phyloP scores from a whole-genome alignment of 2,113 vertebrate species.

The Hemicordylus capensis region DNA sequence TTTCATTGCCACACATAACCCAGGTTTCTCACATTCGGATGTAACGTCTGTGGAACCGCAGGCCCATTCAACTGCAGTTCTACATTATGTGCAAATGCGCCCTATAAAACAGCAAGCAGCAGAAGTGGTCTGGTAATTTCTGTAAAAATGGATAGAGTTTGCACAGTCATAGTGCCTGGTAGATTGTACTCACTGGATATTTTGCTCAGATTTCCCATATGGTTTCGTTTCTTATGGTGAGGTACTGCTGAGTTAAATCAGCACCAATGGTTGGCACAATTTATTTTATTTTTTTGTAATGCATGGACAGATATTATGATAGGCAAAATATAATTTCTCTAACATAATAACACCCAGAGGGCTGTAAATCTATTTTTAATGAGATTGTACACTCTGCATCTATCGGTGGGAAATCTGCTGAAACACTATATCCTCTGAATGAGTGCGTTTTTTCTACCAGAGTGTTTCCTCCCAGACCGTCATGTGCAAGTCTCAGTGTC shows the following conservation, averaged over 20 bases:
- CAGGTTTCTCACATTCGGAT: too few relatives aligned
- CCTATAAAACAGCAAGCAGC: too few relatives aligned
- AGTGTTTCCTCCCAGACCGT: slow-evolving; percentile 54
- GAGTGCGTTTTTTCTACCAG: slow-evolving; percentile 33
- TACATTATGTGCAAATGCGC: too few relatives aligned
- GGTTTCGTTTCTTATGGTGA: neutral
- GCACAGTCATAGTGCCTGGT: neutral
- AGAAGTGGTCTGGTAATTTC: neutral
- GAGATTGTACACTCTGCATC: neutral
- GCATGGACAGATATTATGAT: neutral
- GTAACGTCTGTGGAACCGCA: too few relatives aligned
- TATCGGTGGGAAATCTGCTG: neutral
- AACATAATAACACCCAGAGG: slow-evolving; percentile 12
- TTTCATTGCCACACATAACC: too few relatives aligned
- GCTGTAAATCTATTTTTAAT: slow-evolving; percentile 39
- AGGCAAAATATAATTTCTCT: slow-evolving; percentile 20
- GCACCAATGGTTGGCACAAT: neutral
- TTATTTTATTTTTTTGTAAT: slow-evolving; percentile 9
- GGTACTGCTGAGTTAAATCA: neutral
- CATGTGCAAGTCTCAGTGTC: slow-evolving; percentile 50
- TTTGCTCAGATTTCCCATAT: neutral
- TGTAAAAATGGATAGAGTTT: neutral
- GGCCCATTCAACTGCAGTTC: too few relatives aligned
- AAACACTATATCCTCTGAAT: slow-evolving; percentile 25
- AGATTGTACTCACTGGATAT: neutral